A percentile compares a stretch with the other conserved stretches of the same genome.
These are phyloP conservation scores for Temnothorax nylanderi DNA, from an alignment of 1,140 invertebrate genomes.

Conservation along the genomic window DNA sequence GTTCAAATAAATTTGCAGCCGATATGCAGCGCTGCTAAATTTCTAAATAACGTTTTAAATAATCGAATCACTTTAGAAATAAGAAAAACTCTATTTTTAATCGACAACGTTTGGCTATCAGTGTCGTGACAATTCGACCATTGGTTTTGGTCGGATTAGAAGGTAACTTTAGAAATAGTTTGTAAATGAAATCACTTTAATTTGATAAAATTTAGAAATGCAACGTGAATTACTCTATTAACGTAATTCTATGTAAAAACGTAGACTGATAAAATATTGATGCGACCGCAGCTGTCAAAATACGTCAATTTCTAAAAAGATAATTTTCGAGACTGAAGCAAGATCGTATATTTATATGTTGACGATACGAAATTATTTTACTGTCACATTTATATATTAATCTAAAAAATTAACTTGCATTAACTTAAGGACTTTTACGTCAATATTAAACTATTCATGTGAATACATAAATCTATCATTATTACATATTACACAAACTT, in stretches of 20 bases:
- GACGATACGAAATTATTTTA: conserved; percentile 9
- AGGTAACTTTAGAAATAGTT: neutral
- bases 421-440: neutral
- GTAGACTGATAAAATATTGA: conserved; percentile 15
- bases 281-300: neutral
- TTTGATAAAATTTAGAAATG: neutral
- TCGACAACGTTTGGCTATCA: no score
- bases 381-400: neutral
- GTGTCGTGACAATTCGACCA: no score
- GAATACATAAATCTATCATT: neutral
- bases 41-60: neutral
- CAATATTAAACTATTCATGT: neutral
- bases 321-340: neutral
- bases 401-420: neutral
- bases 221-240: neutral
- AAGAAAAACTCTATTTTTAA: no score
- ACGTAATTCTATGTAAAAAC: neutral
- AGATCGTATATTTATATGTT: conserved; percentile 9
- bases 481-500: neutral
- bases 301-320: conserved; percentile 1
- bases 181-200: neutral
- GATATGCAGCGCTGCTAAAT: neutral
- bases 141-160: no score
- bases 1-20: neutral
- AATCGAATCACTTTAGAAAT: neutral